Base-by-base conservation (phyloP, 2,888 invertebrate species). In the Argyra leucocephala region DNA sequence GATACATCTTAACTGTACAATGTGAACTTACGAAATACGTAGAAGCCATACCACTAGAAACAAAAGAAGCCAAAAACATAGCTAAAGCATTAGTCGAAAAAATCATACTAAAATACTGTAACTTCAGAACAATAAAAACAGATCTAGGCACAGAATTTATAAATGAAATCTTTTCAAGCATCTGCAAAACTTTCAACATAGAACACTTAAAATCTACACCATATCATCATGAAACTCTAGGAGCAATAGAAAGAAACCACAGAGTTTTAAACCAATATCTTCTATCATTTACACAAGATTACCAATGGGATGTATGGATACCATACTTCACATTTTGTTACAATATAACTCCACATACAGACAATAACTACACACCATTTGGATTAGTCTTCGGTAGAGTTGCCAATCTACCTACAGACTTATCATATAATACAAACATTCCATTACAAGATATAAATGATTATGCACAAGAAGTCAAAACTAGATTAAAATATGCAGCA, bases 11-110 rank as follows among this genome's bases (percentile, higher is more conserved):
- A 23, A 68, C 66, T 26, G 24, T 65, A 57, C 63, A 66, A n/a
- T 67, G 63, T 48, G 65, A 66, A n/a, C 26, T 67, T 26, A 63
- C 65, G 1, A 69, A 66, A 65, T 69, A 64, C n/a, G 60, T 69
- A 4, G 48, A 63, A 60, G 67, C 67, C n/a, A 22, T 63, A 3
- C 66, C 65, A 48, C 61, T 67, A 18, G 62, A 64, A 57, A 66
- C 18, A n/a, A 66, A 66, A 59, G 65, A 61, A 31, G 66, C 67
- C 4, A 67, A 63, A 22, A 62, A 61, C 5, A 61, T 62, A 5
- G 64, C 60, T 22, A 60, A 37, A 58, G 36, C 64, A 57, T 5
- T 61, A 26, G 62, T 66, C 3, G 37, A 66, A 37, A 37, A 66
- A 18, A n/a, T 64, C 21, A 64, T 64, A 31, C 22, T 63, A 60